phyloP scores from a whole-genome alignment of 2,797 vertebrate genomes.

The Sitta carolinensis region DNA sequence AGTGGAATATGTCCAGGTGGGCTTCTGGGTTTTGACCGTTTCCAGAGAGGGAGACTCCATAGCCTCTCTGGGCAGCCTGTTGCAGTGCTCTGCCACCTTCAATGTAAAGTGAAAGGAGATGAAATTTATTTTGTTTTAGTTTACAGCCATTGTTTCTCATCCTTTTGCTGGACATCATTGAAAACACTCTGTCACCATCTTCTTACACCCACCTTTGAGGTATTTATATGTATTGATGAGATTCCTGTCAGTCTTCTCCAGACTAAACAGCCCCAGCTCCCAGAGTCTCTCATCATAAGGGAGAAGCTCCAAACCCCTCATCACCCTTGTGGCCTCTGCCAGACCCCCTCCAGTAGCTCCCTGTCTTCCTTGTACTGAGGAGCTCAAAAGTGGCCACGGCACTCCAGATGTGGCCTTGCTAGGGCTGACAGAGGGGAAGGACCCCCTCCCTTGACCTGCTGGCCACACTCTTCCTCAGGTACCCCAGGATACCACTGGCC shows the following conservation, averaged over 20 bases:
- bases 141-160: rapidly evolving
- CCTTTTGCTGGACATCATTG: neutral
- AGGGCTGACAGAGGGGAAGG: neutral
- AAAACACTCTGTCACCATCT: neutral
- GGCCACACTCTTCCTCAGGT: neutral
- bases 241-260: neutral
- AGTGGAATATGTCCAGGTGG: no score
- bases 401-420: neutral
- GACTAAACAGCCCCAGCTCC: neutral
- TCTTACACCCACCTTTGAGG: neutral
- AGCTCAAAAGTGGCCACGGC: neutral
- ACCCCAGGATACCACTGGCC: neutral
- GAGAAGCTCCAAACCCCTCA: neutral
- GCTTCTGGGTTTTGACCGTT: neutral
- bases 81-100: neutral
- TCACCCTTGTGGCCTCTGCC: neutral
- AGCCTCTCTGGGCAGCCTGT: neutral
- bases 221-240: neutral
- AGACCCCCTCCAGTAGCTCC: neutral
- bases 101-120: neutral
- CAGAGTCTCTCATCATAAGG: rapidly evolving
- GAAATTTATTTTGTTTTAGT: neutral
- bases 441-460: neutral
- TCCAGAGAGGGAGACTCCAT: neutral
- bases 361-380: neutral